Conservation (phyloP, 92 coral and sea anemone genomes). For the Siderastrea siderea region DNA sequence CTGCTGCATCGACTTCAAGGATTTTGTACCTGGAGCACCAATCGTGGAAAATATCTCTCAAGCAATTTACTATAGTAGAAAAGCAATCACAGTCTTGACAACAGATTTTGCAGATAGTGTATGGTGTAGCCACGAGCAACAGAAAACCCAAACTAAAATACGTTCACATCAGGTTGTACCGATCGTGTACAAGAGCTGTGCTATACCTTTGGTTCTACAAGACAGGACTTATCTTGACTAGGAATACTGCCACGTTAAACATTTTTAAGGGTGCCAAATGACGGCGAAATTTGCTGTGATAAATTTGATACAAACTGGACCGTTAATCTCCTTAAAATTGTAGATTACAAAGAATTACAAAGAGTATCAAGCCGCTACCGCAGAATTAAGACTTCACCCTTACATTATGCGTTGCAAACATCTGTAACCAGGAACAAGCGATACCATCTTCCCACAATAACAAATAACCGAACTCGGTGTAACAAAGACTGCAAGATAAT, state of each 20-base stretch:
- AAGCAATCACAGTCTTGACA: constrained; percentile 80
- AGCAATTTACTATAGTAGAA: constrained; percentile 80
- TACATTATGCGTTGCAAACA: too few relatives aligned
- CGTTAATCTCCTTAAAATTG: not conserved
- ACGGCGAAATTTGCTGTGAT: not conserved
- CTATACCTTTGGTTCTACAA: constrained; percentile 53
- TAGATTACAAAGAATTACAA: too few relatives aligned
- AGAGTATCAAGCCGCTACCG: too few relatives aligned
- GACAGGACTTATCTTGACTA: constrained; percentile 77
- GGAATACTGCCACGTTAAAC: constrained; percentile 68
- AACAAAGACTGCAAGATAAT: too few relatives aligned
- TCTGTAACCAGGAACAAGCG: too few relatives aligned
- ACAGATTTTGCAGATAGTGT: constrained; percentile 83
- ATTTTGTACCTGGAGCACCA: too few relatives aligned
- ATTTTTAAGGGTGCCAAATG: constrained; percentile 48
- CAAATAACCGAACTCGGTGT: too few relatives aligned
- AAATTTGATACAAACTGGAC: not conserved
- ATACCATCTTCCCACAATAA: too few relatives aligned
- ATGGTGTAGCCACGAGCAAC: constrained; percentile 84
- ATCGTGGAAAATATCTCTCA: not conserved
- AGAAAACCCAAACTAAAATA: constrained; percentile 74
- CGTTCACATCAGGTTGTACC: constrained; percentile 71
- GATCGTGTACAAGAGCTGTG: constrained; percentile 67
- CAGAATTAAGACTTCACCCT: too few relatives aligned
- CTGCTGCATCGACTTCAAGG: too few relatives aligned